phyloP scores from a whole-genome alignment of 2,797 vertebrate genomes.

The Anguilla anguilla region DNA sequence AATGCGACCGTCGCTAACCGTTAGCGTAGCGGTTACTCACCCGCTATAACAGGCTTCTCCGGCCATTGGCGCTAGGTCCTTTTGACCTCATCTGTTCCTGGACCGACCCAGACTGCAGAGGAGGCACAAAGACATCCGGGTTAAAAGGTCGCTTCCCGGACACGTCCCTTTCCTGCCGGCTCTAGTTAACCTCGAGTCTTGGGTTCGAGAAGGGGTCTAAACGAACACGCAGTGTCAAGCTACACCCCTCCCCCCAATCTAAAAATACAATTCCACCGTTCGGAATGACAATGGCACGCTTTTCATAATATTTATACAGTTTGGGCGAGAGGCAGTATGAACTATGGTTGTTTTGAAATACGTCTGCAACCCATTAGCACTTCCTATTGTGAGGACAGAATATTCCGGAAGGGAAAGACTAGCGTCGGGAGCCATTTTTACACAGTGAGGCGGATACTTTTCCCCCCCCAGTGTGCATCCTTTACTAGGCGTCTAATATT shows the following conservation, averaged over 20 bases:
- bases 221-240: neutral
- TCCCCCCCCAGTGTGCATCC: neutral
- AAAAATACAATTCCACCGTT: neutral
- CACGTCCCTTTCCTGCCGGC: neutral
- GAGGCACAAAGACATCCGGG: neutral
- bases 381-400: neutral
- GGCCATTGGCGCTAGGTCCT: slow-evolving; percentile 77
- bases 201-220: neutral
- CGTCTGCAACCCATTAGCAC: neutral
- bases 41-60: slow-evolving; percentile 83
- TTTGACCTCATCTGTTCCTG: slow-evolving; percentile 91
- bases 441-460: neutral
- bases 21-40: slow-evolving; percentile 37
- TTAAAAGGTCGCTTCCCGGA: neutral
- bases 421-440: neutral
- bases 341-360: neutral
- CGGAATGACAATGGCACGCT: neutral
- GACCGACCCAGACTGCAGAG: slow-evolving; percentile 76
- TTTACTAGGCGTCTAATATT: neutral
- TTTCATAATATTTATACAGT: neutral
- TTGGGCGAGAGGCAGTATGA: neutral
- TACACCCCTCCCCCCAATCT: neutral
- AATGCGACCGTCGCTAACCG: too few species aligned
- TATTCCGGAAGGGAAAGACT: neutral
- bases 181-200: neutral